Base-by-base conservation (phyloP, 2,888 invertebrate genomes). In the Andrena fulva region DNA sequence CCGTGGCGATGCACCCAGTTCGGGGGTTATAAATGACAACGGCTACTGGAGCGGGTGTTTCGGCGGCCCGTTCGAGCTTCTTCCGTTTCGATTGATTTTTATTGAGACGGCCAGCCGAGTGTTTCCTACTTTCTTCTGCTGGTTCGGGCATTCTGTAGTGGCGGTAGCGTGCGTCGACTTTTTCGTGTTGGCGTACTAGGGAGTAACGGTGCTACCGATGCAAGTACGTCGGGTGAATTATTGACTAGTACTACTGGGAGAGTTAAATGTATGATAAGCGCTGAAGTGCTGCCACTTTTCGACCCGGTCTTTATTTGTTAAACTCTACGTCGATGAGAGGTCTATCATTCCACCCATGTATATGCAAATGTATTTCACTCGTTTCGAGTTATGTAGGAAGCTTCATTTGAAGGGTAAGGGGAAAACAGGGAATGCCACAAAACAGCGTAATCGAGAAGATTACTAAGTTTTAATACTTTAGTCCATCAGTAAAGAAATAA, bases 21-120 rank as follows among this genome's bases (percentile, higher is more conserved):
- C 50, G 50, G 35, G 64, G 56, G 80, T 70, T 82, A 74, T 82
- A 75, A 75, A 82, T 63, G 70, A 64, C 54, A 66, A 27, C 64
- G 52, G 59, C 69, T 35, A 35, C 67, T 42, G 42, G 70, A 74
- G 67, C 71, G 74, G 74, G 31, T 69, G 62, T 62, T 74, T 31
- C 69, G 60, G n/a, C 52, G 50, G 50, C 70, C 33, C 56, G 20
- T 42, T 24, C 33, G 77, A 73, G 29, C 66, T 50, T 64, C 59
- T 12, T 77, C 50, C 66, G 31, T 59, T 74, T 24, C 50, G 35
- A 66, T 77, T 74, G 74, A 77, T 77, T 66, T 74, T 60, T 77
- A 64, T 54, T 42, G 62, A 63, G 27, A 20, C n/a, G 20, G 33
- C 42, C 42, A 12, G 16, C 56, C 24, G 27, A 72, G 48, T 8